phyloP scores from a whole-genome alignment of 2,113 vertebrate species.

The Brachyistius frenatus region DNA sequence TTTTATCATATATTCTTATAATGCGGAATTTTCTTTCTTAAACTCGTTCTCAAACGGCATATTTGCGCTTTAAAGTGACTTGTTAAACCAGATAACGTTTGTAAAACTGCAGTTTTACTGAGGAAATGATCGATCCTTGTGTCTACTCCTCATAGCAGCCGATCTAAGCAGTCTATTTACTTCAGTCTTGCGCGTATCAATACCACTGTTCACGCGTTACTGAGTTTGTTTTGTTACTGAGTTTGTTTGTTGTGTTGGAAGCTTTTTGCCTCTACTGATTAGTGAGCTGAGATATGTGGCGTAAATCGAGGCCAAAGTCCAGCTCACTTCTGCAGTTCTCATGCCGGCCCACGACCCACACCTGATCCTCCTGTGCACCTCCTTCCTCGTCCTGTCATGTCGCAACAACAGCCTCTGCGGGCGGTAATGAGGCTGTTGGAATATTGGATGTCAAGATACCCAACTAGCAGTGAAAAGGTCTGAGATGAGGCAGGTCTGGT shows the following conservation, averaged over 20 bases:
- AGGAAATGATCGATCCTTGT: background rate
- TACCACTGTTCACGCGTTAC: background rate
- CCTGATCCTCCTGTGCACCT: slow-evolving; percentile 33
- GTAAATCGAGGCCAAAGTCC: slow-evolving; percentile 61
- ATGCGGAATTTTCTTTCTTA: too few relatives aligned
- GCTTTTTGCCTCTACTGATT: background rate
- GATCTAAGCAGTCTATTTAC: too few relatives aligned
- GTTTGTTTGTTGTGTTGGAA: slow-evolving; percentile 21
- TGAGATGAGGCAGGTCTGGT: slow-evolving; percentile 1
- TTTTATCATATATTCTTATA: background rate
- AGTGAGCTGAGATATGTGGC: slow-evolving; percentile 9
- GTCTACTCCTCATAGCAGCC: background rate
- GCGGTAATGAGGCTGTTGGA: slow-evolving; percentile 27
- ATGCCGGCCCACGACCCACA: slow-evolving; percentile 13
- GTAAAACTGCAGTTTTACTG: background rate
- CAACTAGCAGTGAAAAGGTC: slow-evolving; percentile 9
- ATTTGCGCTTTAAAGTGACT: background rate
- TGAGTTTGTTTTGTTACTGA: background rate
- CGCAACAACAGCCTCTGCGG: slow-evolving; percentile 8
- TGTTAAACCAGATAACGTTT: background rate
- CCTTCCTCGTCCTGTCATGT: slow-evolving; percentile 27
- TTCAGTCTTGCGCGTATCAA: background rate
- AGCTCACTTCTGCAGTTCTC: slow-evolving; percentile 9
- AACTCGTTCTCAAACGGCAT: background rate
- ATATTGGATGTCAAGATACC: slow-evolving; percentile 32